A percentile compares a stretch with the other conserved stretches of the same genome.
These are phyloP conservation scores for Chionomys nivalis DNA, from an alignment of 2,113 vertebrate species.

Conservation along the genomic window DNA sequence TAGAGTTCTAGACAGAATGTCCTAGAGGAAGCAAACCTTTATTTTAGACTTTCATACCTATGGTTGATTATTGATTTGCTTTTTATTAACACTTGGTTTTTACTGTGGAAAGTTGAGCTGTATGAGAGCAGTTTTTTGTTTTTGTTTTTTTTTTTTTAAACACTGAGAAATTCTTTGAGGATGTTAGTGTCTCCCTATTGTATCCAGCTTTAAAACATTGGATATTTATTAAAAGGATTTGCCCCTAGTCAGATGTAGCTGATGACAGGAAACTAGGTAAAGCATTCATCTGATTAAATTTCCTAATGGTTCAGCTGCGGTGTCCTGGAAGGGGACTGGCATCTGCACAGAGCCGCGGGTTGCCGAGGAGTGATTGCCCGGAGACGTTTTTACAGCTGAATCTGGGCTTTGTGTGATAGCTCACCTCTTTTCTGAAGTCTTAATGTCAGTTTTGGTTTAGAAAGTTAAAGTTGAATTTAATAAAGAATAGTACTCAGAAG, in stretches of 20 bases:
- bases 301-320: constrained; percentile 12
- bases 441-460: not conserved
- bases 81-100: constrained; percentile 85
- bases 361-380: not conserved
- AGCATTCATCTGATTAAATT: constrained; percentile 22
- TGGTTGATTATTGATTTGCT: constrained; percentile 86
- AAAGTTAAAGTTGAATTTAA: constrained; percentile 31
- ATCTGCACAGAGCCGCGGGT: not conserved
- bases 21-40: constrained; percentile 63
- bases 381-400: not conserved
- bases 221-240: constrained; percentile 68
- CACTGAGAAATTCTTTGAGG: constrained; percentile 60
- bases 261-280: constrained; percentile 51
- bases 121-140: constrained; percentile 67
- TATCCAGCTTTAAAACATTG: constrained; percentile 48
- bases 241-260: constrained; percentile 33
- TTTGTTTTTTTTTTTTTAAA: constrained; percentile 21
- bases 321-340: not conserved
- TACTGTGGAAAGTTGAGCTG: constrained; percentile 80
- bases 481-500: constrained; percentile 16
- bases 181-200: constrained; percentile 45
- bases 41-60: constrained; percentile 53
- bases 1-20: constrained; percentile 56
- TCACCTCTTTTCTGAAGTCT: not conserved
- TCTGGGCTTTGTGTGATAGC: not conserved